These are phyloP conservation scores for Myxocyprinus asiaticus DNA, from an alignment of 2,113 vertebrate species.

Conservation along the genomic window DNA sequence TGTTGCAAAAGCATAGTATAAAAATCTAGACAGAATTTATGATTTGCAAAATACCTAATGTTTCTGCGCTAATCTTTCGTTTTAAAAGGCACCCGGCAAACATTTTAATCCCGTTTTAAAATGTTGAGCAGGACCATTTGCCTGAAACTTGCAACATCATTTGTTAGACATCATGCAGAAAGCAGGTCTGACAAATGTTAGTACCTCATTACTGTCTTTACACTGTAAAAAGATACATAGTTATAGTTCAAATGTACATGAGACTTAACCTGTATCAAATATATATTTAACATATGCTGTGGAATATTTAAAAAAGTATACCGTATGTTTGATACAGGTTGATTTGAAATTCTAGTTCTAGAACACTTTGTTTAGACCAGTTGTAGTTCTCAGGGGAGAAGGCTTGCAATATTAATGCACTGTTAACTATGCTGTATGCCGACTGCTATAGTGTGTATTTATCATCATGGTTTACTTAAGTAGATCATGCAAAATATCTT, in stretches of 20 bases:
- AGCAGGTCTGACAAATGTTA: not conserved
- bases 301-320: not conserved
- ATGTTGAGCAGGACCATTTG: not conserved
- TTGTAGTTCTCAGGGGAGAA: slow-evolving; percentile 52
- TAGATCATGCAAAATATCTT: slow-evolving; percentile 35
- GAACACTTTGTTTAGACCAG: slow-evolving; percentile 15
- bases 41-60: slow-evolving; percentile 1
- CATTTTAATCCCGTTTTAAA: not conserved
- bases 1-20: not conserved
- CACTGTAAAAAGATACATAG: not conserved
- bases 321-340: not conserved
- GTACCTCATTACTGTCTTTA: too few relatives aligned
- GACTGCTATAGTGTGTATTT: slow-evolving; percentile 28
- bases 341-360: slow-evolving; percentile 25
- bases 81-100: slow-evolving; percentile 2
- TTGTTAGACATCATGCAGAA: not conserved
- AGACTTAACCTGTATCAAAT: not conserved
- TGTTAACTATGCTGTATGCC: not conserved
- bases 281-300: not conserved
- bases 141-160: not conserved
- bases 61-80: not conserved
- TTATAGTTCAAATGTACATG: slow-evolving; percentile 10
- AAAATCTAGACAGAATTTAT: slow-evolving; percentile 17
- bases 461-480: slow-evolving; percentile 31
- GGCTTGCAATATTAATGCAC: slow-evolving; percentile 27